A percentile compares a stretch with the other conserved stretches of the same genome.
phyloP scores from a whole-genome alignment of 2,113 vertebrate species.

The Holacanthus passer region DNA sequence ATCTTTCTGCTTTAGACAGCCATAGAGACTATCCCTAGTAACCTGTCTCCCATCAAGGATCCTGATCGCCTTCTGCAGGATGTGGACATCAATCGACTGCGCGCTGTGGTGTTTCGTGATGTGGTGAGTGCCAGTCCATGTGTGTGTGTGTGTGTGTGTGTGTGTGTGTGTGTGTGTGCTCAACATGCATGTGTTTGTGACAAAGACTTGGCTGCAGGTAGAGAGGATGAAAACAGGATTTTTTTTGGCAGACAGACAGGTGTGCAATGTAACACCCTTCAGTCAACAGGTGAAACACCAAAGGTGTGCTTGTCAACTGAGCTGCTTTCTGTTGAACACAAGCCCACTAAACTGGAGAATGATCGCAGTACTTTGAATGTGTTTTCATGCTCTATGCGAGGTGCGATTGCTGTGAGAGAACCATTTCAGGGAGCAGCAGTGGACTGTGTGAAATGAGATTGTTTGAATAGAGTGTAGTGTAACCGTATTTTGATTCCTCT shows the following conservation, averaged over 20 bases:
- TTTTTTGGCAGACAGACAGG: slow-evolving; percentile 1
- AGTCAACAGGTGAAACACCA: slow-evolving; percentile 7
- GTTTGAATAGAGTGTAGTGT: slow-evolving; percentile 12
- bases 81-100: slow-evolving; percentile 95
- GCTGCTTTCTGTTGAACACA: slow-evolving; percentile 1
- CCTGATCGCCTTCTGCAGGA: slow-evolving; percentile 96
- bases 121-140: slow-evolving; percentile 87
- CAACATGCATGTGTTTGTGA: slow-evolving; percentile 10
- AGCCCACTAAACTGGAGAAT: not conserved
- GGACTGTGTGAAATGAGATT: slow-evolving; percentile 18
- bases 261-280: slow-evolving; percentile 6
- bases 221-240: slow-evolving; percentile 12
- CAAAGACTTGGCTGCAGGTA: slow-evolving; percentile 17
- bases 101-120: slow-evolving; percentile 96
- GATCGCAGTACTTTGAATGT: not conserved
- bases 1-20: slow-evolving; percentile 84
- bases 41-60: slow-evolving; percentile 95
- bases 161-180: not conserved
- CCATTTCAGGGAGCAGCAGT: not conserved
- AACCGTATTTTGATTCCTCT: slow-evolving; percentile 33
- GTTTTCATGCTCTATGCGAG: slow-evolving; percentile 15
- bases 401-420: not conserved
- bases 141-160: not conserved
- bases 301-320: not conserved
- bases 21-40: slow-evolving; percentile 89